phyloP scores from a whole-genome alignment of 2,113 vertebrate species.

The Hemiscyllium ocellatum region DNA sequence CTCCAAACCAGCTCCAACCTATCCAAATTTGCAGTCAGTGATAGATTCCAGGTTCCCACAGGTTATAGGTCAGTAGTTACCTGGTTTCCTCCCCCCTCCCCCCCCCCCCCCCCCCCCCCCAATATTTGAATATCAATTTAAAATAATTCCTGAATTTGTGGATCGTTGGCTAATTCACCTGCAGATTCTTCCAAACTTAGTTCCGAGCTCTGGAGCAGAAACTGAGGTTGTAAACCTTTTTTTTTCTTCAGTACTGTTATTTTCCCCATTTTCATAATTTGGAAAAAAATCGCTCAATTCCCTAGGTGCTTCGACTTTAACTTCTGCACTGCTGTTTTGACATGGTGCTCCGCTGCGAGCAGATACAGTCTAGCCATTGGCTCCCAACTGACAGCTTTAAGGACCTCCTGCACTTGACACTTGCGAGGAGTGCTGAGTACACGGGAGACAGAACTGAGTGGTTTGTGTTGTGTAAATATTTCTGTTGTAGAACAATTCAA shows the following conservation, averaged over 20 bases:
- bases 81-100: background rate
- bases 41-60: background rate
- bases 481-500: constrained; percentile 13
- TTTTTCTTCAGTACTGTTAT: background rate
- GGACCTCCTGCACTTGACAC: background rate
- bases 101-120: background rate
- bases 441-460: background rate
- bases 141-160: background rate
- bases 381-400: constrained; percentile 8
- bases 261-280: background rate
- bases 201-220: background rate
- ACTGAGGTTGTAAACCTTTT: background rate
- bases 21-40: background rate
- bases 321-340: background rate
- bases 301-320: background rate
- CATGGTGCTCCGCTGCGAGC: background rate
- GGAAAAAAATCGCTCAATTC: background rate
- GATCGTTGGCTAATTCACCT: background rate
- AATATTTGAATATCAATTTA: background rate
- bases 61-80: background rate
- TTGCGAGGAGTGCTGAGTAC: background rate
- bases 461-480: constrained; percentile 30
- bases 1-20: background rate
- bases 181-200: background rate
- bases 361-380: background rate